Evolutionary conservation across 2,113 vertebrate species (phyloP).

Genomic region (Rallus limicola): DNA sequence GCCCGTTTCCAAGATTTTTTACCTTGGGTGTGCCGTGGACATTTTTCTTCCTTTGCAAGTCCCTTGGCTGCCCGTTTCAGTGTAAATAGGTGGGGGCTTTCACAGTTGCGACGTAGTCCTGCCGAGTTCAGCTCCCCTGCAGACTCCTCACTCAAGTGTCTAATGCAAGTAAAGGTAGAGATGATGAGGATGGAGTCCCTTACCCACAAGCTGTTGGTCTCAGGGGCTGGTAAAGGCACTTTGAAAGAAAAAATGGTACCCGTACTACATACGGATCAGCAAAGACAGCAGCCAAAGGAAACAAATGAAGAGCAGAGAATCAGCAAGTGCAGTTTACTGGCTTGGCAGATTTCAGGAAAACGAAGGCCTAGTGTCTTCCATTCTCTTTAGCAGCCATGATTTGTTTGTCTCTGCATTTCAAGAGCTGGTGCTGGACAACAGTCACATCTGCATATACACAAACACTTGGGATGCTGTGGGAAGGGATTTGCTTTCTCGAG

Average conservation of each 20-base stretch:
- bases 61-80: background rate
- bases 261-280: background rate
- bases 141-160: background rate
- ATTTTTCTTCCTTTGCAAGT: background rate
- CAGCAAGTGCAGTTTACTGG: background rate
- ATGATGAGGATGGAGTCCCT: background rate
- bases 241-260: background rate
- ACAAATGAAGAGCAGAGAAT: background rate
- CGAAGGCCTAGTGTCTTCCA: background rate
- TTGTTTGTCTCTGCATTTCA: background rate
- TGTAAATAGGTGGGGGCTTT: background rate
- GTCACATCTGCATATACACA: background rate
- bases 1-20: no score
- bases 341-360: background rate
- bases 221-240: background rate
- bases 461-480: background rate
- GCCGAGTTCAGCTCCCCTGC: background rate
- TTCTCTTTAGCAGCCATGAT: background rate
- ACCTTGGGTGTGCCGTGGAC: background rate
- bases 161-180: background rate
- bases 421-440: background rate
- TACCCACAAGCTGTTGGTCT: background rate
- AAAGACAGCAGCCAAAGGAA: accelerated
- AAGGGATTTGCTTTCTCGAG: background rate
- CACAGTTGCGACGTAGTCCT: background rate